Evolutionary conservation across 2,888 invertebrate species (phyloP), one percentile per base, ranked within the genome.

Genomic region (Tinea semifulvella): DNA sequence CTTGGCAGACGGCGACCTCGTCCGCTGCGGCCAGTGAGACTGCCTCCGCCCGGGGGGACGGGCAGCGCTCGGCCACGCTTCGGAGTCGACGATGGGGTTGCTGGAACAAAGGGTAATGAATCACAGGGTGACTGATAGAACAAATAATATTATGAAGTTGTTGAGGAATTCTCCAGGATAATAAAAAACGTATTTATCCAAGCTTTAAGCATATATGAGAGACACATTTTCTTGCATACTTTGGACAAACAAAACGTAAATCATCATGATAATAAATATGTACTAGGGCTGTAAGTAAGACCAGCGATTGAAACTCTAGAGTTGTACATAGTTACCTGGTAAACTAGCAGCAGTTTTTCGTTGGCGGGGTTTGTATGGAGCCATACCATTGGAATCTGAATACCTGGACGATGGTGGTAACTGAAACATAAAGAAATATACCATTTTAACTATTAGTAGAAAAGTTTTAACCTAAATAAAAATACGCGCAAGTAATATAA

Each of bases 331-430:
- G 8, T 22, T 59, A 81, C 81, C 82, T 58, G 82, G 82, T 52
- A 82, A 67, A 65, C 82, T 82, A 5, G 82, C 82, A 31, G 81
- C 60, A 20, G 74, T 65, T 31, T 80, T 61, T 60, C 80, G 61
- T 64, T 64, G 70, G 64, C 77, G 72, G 26, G 77, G 79, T 57
- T 72, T 67, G 50, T 80, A 79, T 8, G 79, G 79, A 49, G 79
- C 71, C 75, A 77, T 80, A 60, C 79, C 81, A 56, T 77, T 79
- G 52, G 70, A 69, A 50, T 82, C 82, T 27, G 80, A 80, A 55
- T 76, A 79, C 48, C 79, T 67, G 51, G 79, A 79, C 28, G 79
- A 79, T 27, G 71, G 66, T 50, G 72, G 70, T 54, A 67, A 53
- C 79, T 79, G 59, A 0, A 63, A 67, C 40, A 55, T 40, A 35